Base-by-base conservation (phyloP, 2,888 invertebrate species). In the Napeogenes sylphis region DNA sequence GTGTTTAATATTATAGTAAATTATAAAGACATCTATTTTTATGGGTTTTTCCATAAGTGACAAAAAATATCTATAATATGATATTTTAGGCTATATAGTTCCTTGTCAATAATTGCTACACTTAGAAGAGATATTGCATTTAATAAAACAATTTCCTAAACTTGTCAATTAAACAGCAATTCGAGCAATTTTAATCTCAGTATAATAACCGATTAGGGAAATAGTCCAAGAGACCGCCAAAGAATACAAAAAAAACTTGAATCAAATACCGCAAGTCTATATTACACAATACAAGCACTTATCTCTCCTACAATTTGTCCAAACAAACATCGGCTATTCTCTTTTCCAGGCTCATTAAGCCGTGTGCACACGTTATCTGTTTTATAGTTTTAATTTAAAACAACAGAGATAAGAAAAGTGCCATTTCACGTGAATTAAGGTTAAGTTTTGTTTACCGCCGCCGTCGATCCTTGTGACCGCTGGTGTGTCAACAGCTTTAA, bases 331-430 rank as follows among this genome's bases (percentile, higher is more conserved):
- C 79, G 81, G 79, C 75, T 73, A 77, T 78, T 77, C 78, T 78
- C 71, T 73, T 73, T 75, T 72, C 61, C 73, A 63, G 71, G 70
- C 72, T 73, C 69, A 70, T 71, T 71, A 79, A 78, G 76, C 73
- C 68, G 65, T 58, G 75, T 69, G 77, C 70, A 77, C 76, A 75
- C 71, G 64, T 73, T 79, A 77, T 77, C 76, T 73, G 69, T 68
- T 74, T 74, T 75, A 76, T 75, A 74, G 74, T 77, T 78, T 79
- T 80, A 80, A 80, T 80, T 81, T 80, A 80, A 81, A 78, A 78
- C 77, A 78, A 78, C 76, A 76, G 61, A 77, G 78, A 78, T 75
- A 66, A 66, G 55, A 61, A 70, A 67, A 73, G 75, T 73, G 74
- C 73, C 71, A 75, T 76, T 76, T 78, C 75, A 69, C 71, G 71